A percentile compares a stretch with the other conserved stretches of the same genome.
Conservation (phyloP, 2,888 invertebrate genomes). For the Xestoiulus laeticollis region DNA sequence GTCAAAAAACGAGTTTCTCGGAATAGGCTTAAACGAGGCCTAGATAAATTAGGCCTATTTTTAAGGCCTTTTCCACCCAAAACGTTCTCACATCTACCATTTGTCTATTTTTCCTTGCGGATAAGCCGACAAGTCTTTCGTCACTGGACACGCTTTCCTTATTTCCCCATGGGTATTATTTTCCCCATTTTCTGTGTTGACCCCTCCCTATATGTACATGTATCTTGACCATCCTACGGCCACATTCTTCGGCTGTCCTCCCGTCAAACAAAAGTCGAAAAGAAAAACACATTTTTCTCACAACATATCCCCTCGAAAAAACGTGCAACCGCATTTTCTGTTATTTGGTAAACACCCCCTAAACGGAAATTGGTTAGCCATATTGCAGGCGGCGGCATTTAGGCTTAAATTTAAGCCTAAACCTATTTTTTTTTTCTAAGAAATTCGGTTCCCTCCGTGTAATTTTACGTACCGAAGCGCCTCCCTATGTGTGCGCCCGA, state of each 20-base stretch:
- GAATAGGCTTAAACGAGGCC: background rate
- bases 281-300: background rate
- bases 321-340: background rate
- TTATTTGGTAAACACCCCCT: background rate
- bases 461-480: background rate
- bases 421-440: background rate
- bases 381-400: background rate
- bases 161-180: constrained; percentile 6
- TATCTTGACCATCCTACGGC: constrained; percentile 17
- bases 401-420: background rate
- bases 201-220: constrained; percentile 37
- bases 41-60: background rate
- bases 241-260: constrained; percentile 4
- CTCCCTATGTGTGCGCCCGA: background rate
- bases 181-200: background rate
- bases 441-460: background rate
- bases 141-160: background rate
- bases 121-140: background rate
- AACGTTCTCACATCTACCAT: background rate
- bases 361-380: background rate
- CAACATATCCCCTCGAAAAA: background rate
- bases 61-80: background rate
- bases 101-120: background rate
- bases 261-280: background rate
- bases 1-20: background rate